phyloP scores from a whole-genome alignment of 2,113 vertebrate genomes.

The Vimba vimba region DNA sequence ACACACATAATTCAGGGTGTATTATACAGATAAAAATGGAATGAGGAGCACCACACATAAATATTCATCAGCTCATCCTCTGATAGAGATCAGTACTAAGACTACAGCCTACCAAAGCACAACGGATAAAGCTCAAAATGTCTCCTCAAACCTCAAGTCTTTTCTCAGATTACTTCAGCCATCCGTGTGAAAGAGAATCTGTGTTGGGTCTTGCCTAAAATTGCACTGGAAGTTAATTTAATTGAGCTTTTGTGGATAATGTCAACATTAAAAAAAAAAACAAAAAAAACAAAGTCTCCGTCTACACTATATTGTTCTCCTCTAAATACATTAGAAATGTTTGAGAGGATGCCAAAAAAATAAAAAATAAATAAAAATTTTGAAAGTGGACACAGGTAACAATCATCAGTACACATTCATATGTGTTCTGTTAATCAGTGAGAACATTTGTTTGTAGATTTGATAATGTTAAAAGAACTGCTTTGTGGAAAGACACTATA shows the following conservation, averaged over 20 bases:
- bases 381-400: background rate
- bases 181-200: background rate
- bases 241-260: constrained; percentile 34
- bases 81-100: constrained; percentile 4
- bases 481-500: background rate
- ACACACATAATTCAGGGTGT: background rate
- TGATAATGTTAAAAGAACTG: background rate
- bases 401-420: background rate
- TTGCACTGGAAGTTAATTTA: constrained; percentile 4
- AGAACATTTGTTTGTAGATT: constrained; percentile 10
- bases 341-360: background rate
- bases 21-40: background rate
- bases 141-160: constrained; percentile 11
- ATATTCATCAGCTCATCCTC: background rate
- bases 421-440: background rate
- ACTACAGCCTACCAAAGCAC: constrained; percentile 5
- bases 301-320: background rate
- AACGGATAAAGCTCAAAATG: background rate
- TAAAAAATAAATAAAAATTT: too few relatives aligned
- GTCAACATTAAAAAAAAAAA: constrained; percentile 10
- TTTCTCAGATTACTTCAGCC: background rate
- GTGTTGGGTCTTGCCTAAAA: constrained; percentile 10
- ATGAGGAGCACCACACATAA: background rate
- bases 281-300: constrained; percentile 4
- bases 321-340: background rate